These are phyloP conservation scores for Stigmatopora argus DNA, from an alignment of 2,113 vertebrate genomes.

Conservation along the genomic window DNA sequence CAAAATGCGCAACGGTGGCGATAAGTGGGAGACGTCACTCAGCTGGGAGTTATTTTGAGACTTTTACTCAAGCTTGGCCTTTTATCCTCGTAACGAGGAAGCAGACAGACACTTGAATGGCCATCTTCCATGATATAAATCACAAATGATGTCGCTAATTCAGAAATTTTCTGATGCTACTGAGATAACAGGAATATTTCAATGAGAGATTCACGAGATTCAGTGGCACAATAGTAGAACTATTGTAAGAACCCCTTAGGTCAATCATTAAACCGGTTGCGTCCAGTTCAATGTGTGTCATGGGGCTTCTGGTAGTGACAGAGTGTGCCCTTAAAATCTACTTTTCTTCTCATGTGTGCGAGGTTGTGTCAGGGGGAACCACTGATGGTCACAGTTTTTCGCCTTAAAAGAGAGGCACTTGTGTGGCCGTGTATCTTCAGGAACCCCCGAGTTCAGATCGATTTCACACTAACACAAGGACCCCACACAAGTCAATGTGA, in stretches of 20 bases:
- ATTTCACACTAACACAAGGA: background rate
- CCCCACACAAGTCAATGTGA: too few species aligned
- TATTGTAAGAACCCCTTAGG: too few species aligned
- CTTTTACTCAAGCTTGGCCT: background rate
- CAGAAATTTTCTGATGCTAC: background rate
- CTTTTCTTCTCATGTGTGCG: background rate
- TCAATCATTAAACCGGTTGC: too few species aligned
- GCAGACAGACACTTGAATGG: background rate
- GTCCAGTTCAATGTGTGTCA: background rate
- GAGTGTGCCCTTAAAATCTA: background rate
- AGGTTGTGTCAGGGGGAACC: background rate
- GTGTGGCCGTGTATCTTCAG: background rate
- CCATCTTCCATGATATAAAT: background rate
- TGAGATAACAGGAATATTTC: too few species aligned
- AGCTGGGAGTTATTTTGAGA: background rate
- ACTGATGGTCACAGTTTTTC: background rate
- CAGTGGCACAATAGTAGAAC: too few species aligned
- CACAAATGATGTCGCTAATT: background rate
- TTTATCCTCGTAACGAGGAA: background rate
- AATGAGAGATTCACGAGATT: background rate
- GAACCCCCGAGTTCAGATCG: background rate
- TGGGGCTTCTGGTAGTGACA: background rate
- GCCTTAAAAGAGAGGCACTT: background rate
- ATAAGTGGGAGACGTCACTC: slow-evolving; percentile 51
- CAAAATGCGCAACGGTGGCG: slow-evolving; percentile 26